Evolutionary conservation across 2,888 invertebrate genomes (phyloP), one percentile per base, ranked within the genome.

Genomic region (Drosophila mettleri): DNA sequence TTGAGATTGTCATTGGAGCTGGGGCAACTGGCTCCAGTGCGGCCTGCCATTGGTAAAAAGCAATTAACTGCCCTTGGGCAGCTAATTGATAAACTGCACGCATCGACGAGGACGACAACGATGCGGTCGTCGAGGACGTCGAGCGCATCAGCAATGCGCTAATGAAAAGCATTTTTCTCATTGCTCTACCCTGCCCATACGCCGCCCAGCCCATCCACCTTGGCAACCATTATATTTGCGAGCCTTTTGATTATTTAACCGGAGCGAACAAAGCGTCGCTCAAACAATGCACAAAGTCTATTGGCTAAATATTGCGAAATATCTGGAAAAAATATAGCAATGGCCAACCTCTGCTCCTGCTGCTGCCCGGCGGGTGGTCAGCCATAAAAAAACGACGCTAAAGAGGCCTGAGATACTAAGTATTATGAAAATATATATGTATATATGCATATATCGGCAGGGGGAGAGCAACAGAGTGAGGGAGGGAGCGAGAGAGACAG

Each of bases 31-130:
- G 34, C 8, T 12, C 8, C 51, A 20, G 7, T 31, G 38, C 10
- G 22, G 39, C 27, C 34, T 34, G 39, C 38, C 59, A 65, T 66
- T 69, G 76, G 63, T 48, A 79, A 79, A 77, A 77, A 79, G 80
- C 88, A 83, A 83, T 83, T 83, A 88, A 86, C 84, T 88, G 69
- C 52, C 66, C 78, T 57, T 34, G 24, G 83, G 73, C 78, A 64
- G 74, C 88, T 83, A 83, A 83, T 83, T 83, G 83, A 88, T 88
- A 77, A 83, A 70, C 86, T 88, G 86, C 77, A 86, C 86, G 83
- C 77, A 70, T 36, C 63, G 33, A 29, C 51, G 16, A 46, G 5
- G 34, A 53, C 10, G 52, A 36, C 34, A n/a, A 39, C 36, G 36
- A 48, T 20, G 39, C 2, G 12, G 39, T 20, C 39, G 6, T 20